Percentiles rank a stretch among this genome's conserved stretches.
Evolutionary conservation across 2,113 vertebrate genomes (phyloP).

Genomic region (Gnathonemus longibarbis): DNA sequence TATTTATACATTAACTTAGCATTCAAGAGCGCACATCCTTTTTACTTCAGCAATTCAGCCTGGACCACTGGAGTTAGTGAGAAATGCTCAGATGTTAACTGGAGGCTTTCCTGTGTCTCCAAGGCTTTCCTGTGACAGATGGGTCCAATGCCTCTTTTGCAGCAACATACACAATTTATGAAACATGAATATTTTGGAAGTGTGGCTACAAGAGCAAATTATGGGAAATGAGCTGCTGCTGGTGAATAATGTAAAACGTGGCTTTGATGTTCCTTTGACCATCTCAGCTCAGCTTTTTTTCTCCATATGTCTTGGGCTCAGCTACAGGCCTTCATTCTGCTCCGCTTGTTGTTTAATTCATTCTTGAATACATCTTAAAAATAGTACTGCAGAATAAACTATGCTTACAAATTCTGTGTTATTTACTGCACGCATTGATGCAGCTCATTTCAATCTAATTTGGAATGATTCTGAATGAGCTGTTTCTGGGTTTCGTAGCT

Average conservation of each 20-base stretch:
- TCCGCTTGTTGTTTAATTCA: neutral
- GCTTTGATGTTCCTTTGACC: slow-evolving; percentile 51
- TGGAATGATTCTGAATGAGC: neutral
- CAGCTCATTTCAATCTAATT: neutral
- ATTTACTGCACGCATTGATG: neutral
- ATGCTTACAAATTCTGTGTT: neutral
- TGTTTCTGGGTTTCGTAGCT: neutral
- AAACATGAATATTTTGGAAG: slow-evolving; percentile 55
- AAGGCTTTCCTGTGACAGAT: slow-evolving; percentile 7
- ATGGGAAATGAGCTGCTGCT: slow-evolving; percentile 58
- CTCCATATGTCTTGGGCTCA: neutral
- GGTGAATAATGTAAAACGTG: slow-evolving; percentile 61
- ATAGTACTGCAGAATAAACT: neutral
- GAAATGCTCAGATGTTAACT: neutral
- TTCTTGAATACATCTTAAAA: neutral
- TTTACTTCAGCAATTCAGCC: neutral
- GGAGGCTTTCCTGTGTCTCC: neutral
- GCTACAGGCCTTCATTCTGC: neutral
- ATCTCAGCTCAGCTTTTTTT: neutral
- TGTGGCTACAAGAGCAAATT: slow-evolving; percentile 48
- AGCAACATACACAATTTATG: slow-evolving; percentile 55
- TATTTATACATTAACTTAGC: neutral
- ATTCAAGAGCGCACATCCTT: neutral
- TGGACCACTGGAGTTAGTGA: neutral
- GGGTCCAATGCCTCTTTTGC: slow-evolving; percentile 31